Base-by-base conservation (phyloP, 2,797 vertebrate species). In the Lacerta bilineata region DNA sequence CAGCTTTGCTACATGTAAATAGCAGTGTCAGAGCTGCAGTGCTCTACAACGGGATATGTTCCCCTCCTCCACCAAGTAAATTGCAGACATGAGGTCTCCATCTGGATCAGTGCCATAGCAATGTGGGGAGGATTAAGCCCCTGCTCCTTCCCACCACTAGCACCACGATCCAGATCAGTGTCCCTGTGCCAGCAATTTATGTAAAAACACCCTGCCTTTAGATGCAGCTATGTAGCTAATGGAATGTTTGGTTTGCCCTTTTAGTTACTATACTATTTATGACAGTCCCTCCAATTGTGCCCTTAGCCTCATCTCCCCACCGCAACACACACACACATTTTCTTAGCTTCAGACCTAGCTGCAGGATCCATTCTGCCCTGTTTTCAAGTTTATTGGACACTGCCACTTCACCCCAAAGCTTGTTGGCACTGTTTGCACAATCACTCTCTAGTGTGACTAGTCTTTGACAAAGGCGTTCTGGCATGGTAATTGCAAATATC, bases 391-490 rank as follows among this genome's bases (percentile, higher is more conserved):
- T 18, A 4, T 68, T 46, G 72, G 43, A 71, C 15, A 69, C 27
- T 18, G 36, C 46, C 41, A n/a, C 69, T 83, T 78, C 66, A 41
- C 25, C 74, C 74, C 41, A 74, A 69, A 69, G 77, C 23, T 80
- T 50, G 15, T 74, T 50, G 69, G 59, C 41, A 29, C 11, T 29
- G 36, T 29, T 29, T n/a, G n/a, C 83, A 68, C 33, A 85, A 74
- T 89, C 25, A 39, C 25, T 39, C n/a, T 80, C 29, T 29, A n/a
- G 20, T 41, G 39, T 36, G 80, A 33, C 20, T 17, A 18, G 29
- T 46, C 50, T 85, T 74, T 80, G 68, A 68, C 69, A 75, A 85
- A 85, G 41, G 36, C 41, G 66, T 76, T 81, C 74, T 80, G 88
- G n/a, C 59, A 75, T 76, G 6, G 43, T 85, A 81, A 68, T 75